A percentile compares a stretch with the other conserved stretches of the same genome.
phyloP scores from a whole-genome alignment of 2,113 vertebrate species.

The Lamprotornis superbus region DNA sequence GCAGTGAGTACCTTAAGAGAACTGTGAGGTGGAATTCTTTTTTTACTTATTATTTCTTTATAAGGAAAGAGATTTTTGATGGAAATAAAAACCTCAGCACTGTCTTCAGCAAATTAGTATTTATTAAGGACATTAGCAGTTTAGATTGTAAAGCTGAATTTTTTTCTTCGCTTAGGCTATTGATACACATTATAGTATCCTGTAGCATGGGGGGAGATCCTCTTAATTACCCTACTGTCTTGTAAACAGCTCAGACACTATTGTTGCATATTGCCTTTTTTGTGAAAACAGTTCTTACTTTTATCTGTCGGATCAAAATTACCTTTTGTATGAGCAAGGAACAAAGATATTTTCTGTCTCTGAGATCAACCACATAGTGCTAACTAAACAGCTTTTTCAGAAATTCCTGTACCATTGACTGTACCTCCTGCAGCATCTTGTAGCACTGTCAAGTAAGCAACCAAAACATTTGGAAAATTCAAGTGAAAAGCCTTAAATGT shows the following conservation, averaged over 20 bases:
- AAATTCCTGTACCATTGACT: neutral
- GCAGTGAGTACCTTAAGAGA: neutral
- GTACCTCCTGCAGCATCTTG: neutral
- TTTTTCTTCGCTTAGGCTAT: neutral
- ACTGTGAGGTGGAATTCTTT: neutral
- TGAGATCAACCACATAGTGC: neutral
- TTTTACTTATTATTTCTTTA: neutral
- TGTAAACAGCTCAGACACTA: neutral
- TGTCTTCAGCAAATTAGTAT: neutral
- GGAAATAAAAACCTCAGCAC: neutral
- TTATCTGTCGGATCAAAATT: neutral
- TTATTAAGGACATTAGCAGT: neutral
- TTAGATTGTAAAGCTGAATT: neutral
- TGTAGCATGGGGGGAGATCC: neutral
- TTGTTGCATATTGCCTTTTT: neutral
- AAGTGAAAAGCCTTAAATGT: neutral
- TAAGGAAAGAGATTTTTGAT: neutral
- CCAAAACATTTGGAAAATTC: neutral
- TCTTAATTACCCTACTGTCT: neutral
- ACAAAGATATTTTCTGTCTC: neutral
- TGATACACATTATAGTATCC: neutral
- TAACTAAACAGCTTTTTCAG: neutral
- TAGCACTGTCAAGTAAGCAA: neutral
- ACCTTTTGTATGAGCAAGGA: neutral
- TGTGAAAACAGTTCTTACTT: neutral